These are phyloP conservation scores for Bradypodion pumilum DNA, from an alignment of 2,797 vertebrate genomes.

Conservation along the genomic window DNA sequence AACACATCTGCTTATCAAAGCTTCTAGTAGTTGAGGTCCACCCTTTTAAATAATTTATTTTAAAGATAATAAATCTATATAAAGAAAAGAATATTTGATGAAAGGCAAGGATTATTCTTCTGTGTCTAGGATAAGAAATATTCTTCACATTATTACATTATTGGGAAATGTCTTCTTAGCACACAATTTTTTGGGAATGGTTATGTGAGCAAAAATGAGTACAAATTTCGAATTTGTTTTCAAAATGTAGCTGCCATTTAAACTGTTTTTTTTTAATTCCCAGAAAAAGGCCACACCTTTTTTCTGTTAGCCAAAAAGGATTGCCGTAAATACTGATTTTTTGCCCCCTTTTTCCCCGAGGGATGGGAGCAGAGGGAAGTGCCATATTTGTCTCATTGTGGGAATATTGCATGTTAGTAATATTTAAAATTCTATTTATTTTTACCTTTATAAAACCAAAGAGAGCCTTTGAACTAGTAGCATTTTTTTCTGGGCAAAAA, in stretches of 20 bases:
- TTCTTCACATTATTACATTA: neutral
- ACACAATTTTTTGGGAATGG: neutral
- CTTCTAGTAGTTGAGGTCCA: no score
- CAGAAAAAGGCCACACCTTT: slow-evolving; percentile 32
- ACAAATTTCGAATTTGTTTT: neutral
- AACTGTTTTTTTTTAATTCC: neutral
- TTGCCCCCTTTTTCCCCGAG: slow-evolving; percentile 56
- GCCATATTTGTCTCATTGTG: slow-evolving; percentile 63
- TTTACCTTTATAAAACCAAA: neutral
- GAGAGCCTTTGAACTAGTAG: slow-evolving; percentile 14
- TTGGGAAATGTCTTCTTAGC: neutral
- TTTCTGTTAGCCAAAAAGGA: slow-evolving; percentile 64
- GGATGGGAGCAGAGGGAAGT: neutral
- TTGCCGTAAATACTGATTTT: slow-evolving; percentile 36
- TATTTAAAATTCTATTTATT: slow-evolving; percentile 41
- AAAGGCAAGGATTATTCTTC: no score
- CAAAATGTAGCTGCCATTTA: neutral
- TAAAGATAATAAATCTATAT: neutral
- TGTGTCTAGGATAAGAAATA: neutral
- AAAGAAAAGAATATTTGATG: neutral
- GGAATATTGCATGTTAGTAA: slow-evolving; percentile 70
- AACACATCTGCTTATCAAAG: no score
- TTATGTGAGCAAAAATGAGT: neutral
- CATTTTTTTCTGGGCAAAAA: slow-evolving; percentile 45
- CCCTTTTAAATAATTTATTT: neutral